Evolutionary conservation across 2,797 vertebrate genomes (phyloP).

Genomic region (Gallirallus australis): DNA sequence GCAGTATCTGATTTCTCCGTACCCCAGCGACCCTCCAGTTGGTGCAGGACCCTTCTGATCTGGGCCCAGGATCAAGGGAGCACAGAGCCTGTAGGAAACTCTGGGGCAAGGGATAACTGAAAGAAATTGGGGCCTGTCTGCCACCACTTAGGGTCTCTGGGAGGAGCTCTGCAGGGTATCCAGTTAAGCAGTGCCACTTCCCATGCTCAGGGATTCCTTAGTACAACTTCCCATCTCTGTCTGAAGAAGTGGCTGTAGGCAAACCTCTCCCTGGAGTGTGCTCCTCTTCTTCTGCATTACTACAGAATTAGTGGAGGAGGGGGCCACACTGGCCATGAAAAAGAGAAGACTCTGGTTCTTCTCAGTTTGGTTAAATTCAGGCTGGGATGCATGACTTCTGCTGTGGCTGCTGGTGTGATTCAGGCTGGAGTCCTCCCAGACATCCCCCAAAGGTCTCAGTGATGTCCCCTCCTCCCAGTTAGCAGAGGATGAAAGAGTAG

Average conservation of each 20-base stretch:
- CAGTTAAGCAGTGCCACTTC: not conserved
- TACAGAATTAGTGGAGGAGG: not conserved
- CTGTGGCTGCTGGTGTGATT: not conserved
- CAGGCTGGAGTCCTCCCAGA: not conserved
- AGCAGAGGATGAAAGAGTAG: not conserved
- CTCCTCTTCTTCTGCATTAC: not conserved
- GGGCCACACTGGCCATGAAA: not conserved
- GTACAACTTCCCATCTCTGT: not conserved
- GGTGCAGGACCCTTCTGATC: not conserved
- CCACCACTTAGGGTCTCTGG: not conserved
- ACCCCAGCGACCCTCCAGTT: not conserved
- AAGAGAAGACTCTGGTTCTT: not conserved
- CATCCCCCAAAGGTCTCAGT: not conserved
- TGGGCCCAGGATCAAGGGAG: not conserved
- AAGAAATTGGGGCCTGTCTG: not conserved
- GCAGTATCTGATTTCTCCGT: not conserved
- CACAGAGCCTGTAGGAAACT: not conserved
- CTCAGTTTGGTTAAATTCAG: not conserved
- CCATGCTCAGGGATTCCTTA: not conserved
- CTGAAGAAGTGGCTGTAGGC: not conserved
- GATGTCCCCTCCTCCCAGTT: not conserved
- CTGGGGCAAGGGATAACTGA: not conserved
- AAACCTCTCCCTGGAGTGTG: not conserved
- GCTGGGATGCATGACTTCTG: fast-evolving
- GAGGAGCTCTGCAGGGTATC: not conserved